Percentiles rank a stretch among this genome's conserved stretches.
phyloP scores from a whole-genome alignment of 2,888 invertebrate species.

The Bellardia bayeri region DNA sequence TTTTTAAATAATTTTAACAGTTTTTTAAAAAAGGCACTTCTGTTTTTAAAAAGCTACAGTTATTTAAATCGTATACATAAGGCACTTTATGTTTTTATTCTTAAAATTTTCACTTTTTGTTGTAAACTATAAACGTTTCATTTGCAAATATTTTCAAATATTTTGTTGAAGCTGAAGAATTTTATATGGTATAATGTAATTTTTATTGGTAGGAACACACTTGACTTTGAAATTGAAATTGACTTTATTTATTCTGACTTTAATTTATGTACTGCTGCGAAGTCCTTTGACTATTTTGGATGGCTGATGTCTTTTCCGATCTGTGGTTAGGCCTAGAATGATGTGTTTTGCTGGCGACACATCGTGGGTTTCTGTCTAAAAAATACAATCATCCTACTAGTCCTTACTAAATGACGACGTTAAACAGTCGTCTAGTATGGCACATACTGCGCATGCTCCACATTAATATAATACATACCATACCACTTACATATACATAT shows the following conservation, averaged over 20 bases:
- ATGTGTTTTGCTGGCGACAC: constrained; percentile 83
- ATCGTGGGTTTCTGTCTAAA: constrained; percentile 82
- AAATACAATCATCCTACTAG: constrained; percentile 79
- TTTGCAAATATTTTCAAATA: constrained; percentile 45
- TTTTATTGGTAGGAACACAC: constrained; percentile 51
- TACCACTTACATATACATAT: not conserved
- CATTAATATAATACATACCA: constrained; percentile 39
- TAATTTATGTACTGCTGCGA: constrained; percentile 57
- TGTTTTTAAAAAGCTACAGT: constrained; percentile 53
- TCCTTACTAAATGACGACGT: constrained; percentile 70
- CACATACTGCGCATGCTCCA: constrained; percentile 67
- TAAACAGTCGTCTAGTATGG: constrained; percentile 72
- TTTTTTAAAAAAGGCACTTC: constrained; percentile 68
- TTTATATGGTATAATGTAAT: not conserved
- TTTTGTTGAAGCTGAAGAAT: not conserved
- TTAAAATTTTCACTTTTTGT: constrained; percentile 38
- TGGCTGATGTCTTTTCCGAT: constrained; percentile 83
- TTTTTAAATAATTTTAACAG: constrained; percentile 40
- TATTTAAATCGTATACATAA: constrained; percentile 69
- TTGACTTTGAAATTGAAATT: constrained; percentile 22
- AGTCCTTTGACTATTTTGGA: constrained; percentile 67
- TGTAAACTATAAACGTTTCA: constrained; percentile 5
- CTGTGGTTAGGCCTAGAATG: constrained; percentile 85
- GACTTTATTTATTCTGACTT: constrained; percentile 18
- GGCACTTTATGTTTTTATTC: constrained; percentile 64